Conservation (phyloP, 2,888 invertebrate species). For the Acrocera orbiculus region DNA sequence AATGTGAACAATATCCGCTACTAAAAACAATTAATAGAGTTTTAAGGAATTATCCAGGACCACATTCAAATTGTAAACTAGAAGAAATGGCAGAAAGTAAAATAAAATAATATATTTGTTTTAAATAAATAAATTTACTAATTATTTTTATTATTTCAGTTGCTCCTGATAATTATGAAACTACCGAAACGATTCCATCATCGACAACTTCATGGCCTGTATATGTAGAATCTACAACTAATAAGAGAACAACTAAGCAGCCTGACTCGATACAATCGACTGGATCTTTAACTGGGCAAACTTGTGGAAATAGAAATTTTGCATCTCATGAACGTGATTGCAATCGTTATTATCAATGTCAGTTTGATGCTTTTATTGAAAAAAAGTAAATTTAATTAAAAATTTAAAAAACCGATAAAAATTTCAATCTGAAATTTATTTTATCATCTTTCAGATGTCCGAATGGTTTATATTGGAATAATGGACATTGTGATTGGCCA, state of each 20-base stretch:
- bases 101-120: slow-evolving; percentile 4
- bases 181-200: background rate
- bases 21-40: slow-evolving; percentile 66
- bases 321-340: slow-evolving; percentile 48
- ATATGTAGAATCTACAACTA: slow-evolving; percentile 5
- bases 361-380: slow-evolving; percentile 49
- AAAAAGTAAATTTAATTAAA: slow-evolving; percentile 30
- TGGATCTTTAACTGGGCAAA: background rate
- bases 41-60: slow-evolving; percentile 45
- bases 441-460: slow-evolving; percentile 38
- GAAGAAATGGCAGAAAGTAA: slow-evolving; percentile 30
- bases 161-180: slow-evolving; percentile 2
- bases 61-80: slow-evolving; percentile 44
- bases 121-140: background rate
- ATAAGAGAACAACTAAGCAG: slow-evolving; percentile 8
- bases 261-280: background rate
- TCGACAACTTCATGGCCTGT: slow-evolving; percentile 6
- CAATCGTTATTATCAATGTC: slow-evolving; percentile 62
- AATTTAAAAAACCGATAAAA: background rate
- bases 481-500: slow-evolving; percentile 66
- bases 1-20: slow-evolving; percentile 66
- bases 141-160: slow-evolving; percentile 1
- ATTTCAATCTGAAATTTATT: background rate
- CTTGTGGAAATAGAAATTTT: slow-evolving; percentile 31
- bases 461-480: slow-evolving; percentile 57